Conservation (phyloP, 1,140 invertebrate species). For the Leptoteleia sp. region DNA sequence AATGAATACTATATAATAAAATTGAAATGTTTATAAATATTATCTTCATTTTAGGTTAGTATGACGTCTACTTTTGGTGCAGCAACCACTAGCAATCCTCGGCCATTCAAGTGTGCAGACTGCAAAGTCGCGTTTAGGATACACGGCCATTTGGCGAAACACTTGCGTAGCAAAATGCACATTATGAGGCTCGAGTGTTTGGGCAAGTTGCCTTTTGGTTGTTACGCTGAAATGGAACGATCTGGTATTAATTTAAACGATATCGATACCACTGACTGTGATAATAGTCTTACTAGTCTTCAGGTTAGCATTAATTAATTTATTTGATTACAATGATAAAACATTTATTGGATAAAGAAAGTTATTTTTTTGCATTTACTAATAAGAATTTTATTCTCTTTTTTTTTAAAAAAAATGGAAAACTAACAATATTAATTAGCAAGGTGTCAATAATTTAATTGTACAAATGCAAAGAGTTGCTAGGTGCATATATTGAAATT, state of each 20-base stretch:
- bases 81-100: constrained; percentile 92
- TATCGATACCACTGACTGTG: constrained; percentile 96
- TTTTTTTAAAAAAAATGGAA: no score
- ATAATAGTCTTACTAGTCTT: constrained; percentile 93
- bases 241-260: constrained; percentile 94
- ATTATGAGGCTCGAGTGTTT: constrained; percentile 97
- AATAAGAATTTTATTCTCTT: no score
- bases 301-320: constrained; percentile 77
- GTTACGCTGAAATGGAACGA: constrained; percentile 96
- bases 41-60: constrained; percentile 79
- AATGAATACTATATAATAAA: no score
- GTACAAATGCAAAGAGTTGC: no score
- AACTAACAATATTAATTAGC: no score
- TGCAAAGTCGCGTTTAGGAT: constrained; percentile 98
- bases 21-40: no score
- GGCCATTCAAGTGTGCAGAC: constrained; percentile 96
- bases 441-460: no score
- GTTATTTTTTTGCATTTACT: no score
- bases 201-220: constrained; percentile 96
- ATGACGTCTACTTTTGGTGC: constrained; percentile 93
- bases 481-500: no score
- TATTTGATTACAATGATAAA: no score
- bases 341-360: no score
- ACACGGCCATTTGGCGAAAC: constrained; percentile 97
- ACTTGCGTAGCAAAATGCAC: constrained; percentile 97